phyloP scores from a whole-genome alignment of 1,140 invertebrate genomes.

The Oedothorax gibbosus region DNA sequence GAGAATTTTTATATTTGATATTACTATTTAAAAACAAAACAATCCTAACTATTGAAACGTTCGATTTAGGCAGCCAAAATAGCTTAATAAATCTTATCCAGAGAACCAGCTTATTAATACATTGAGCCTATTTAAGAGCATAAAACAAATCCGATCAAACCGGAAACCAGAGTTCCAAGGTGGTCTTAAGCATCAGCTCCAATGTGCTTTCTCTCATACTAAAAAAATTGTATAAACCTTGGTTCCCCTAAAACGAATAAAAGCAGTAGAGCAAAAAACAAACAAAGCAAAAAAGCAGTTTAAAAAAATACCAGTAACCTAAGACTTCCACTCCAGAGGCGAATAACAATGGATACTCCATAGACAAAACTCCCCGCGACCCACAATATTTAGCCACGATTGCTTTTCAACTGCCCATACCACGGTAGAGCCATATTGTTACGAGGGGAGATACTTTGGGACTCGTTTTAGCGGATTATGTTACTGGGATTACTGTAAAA shows the following conservation, averaged over 20 bases:
- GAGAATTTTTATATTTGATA: no score
- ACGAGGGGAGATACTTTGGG: not conserved
- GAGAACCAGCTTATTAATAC: no score
- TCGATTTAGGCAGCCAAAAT: no score
- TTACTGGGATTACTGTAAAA: conserved; percentile 55
- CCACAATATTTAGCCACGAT: conserved; percentile 49
- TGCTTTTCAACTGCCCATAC: conserved; percentile 4
- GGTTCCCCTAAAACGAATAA: not conserved
- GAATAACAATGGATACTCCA: conserved; percentile 32
- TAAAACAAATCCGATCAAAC: conserved; percentile 34
- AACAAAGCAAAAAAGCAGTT: not conserved
- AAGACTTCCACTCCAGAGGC: not conserved
- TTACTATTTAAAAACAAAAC: no score
- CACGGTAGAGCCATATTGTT: conserved; percentile 42
- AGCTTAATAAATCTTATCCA: no score
- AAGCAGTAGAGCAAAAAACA: no score
- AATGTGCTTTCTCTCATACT: conserved; percentile 3
- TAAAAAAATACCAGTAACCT: not conserved
- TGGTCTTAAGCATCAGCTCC: not conserved
- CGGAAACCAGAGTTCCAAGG: not conserved
- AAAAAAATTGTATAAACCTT: conserved; percentile 17
- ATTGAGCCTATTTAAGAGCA: not conserved
- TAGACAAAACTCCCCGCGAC: conserved; percentile 14
- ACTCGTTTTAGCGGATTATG: conserved; percentile 46
- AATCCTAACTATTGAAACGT: no score